Evolutionary conservation across 2,113 vertebrate species (phyloP), one percentile per base, ranked within the genome.

Genomic region (Neolamprologus kungweensis): DNA sequence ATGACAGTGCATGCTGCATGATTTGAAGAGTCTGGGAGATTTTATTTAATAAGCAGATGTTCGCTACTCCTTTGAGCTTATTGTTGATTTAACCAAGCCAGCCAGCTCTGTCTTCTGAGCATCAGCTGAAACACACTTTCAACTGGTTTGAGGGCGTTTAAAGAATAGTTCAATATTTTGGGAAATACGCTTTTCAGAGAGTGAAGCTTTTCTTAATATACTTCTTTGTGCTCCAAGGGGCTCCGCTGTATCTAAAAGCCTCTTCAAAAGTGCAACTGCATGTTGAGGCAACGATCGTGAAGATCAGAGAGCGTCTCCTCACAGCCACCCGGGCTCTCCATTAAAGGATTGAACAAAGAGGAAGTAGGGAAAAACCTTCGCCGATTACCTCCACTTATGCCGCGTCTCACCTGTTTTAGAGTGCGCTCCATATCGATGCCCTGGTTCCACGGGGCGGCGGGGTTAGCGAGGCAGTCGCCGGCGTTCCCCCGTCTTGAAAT

Each of bases 371-470:
- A 50, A 33, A 51, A 1, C 45, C 28, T 53, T 13, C 19, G 60
- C 12, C 7, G 28, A n/a, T 11, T 16, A 47, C 71, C 28, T 54
- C 47, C 50, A 35, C 10, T 82, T 21, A 19, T 12, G 42, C 4
- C 0, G 42, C 6, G 23, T 31, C 82, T 92, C 55, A 91, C 93
- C 93, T 95, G 94, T 87, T 95, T 92, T 58, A 95, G 94, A 7
- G 93, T 96, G 17, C 93, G 88, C 57, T 94, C 93, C 92, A 94
- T 94, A 40, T 95, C 93, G 7, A 95, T 97, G 50, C 99, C 99
- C 93, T 99, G 99, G 90, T 98, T 98, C 99, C 99, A 99, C 0
- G 99, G 98, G 14, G 98, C 99, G 21, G 98, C 98, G 2, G 99
- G 98, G 88, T 99, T 99, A 51, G 98, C 98, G 37, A 99, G 97